Base-by-base conservation (phyloP, 2,113 vertebrate species). In the Pyrgilauda ruficollis region DNA sequence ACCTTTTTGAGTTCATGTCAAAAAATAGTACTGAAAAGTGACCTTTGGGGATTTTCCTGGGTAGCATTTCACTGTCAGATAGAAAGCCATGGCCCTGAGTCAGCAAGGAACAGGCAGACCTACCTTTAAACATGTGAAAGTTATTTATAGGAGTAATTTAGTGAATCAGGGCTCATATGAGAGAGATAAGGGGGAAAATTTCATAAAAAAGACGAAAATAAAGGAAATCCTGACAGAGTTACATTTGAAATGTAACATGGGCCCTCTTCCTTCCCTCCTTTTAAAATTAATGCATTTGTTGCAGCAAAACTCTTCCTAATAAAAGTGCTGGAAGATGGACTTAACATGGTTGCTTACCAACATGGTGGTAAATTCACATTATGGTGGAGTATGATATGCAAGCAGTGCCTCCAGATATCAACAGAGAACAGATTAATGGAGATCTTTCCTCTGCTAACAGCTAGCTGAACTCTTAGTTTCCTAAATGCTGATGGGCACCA, bases 101-200 rank as follows among this genome's bases (percentile, higher is more conserved):
- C 90, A 95, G 82, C 90, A 88, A 94, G 79, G 87, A 86, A 63
- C 0, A 1, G 44, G 17, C 90, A 84, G 22, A 20, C 15, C 52
- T 86, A 96, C 85, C 78, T 96, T 91, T 77, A 93, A 88, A 85
- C 43, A 91, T n/a, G 59, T 90, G 82, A 88, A 93, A 96, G 47
- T 56, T 93, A 91, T 87, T 95, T 91, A 83, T 52, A 77, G 76
- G 35, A 84, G 49, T 24, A 84, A 67, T 88, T 78, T 70, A 84
- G 47, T 68, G 82, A 86, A 95, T 90, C 68, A 44, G 39, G 15
- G 13, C 28, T 86, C 39, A 15, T 77, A 49, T 10, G 22, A 84
- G 56, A 88, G 43, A 93, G 72, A 68, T 62, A 92, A 88, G 26
- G 27, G n/a, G 20, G 30, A 50, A 88, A 61, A 77, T 77, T 88